These are phyloP conservation scores for Parapristionchus giblindavisi DNA, from an alignment of 2,888 invertebrate genomes.

Conservation along the genomic window DNA sequence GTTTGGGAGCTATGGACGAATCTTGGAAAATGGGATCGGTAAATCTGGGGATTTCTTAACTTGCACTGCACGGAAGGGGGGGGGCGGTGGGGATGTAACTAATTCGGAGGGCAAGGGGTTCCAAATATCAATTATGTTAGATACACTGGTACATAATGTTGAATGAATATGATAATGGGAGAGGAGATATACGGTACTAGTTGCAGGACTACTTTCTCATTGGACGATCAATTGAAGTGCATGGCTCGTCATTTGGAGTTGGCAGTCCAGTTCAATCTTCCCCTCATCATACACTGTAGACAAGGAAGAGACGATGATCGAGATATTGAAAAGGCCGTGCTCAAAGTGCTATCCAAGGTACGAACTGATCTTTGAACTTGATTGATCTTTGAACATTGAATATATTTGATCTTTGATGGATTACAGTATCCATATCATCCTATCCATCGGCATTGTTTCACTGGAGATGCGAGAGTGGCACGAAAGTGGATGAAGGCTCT, in stretches of 20 bases:
- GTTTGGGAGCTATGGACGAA: too few relatives aligned
- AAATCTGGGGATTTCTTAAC: too few relatives aligned
- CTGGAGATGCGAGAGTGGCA: constrained; percentile 1
- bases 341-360: background rate
- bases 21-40: too few relatives aligned
- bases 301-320: background rate
- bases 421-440: constrained; percentile 28
- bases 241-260: constrained; percentile 1
- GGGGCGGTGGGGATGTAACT: too few relatives aligned
- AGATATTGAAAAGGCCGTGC: constrained; percentile 3
- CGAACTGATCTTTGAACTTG: background rate
- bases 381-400: background rate
- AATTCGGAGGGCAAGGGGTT: too few relatives aligned
- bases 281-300: constrained; percentile 27
- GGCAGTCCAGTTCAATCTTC: constrained; percentile 7
- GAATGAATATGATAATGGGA: too few relatives aligned
- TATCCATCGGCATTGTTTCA: constrained; percentile 27
- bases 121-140: too few relatives aligned
- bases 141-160: too few relatives aligned
- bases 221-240: background rate
- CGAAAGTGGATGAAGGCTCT: constrained; percentile 19
- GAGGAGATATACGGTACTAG: too few relatives aligned
- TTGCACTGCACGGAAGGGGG: too few relatives aligned
- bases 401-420: background rate
- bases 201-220: background rate